These are phyloP conservation scores for Cheirogaleus medius DNA, from an alignment of 2,113 vertebrate genomes.

Conservation along the genomic window DNA sequence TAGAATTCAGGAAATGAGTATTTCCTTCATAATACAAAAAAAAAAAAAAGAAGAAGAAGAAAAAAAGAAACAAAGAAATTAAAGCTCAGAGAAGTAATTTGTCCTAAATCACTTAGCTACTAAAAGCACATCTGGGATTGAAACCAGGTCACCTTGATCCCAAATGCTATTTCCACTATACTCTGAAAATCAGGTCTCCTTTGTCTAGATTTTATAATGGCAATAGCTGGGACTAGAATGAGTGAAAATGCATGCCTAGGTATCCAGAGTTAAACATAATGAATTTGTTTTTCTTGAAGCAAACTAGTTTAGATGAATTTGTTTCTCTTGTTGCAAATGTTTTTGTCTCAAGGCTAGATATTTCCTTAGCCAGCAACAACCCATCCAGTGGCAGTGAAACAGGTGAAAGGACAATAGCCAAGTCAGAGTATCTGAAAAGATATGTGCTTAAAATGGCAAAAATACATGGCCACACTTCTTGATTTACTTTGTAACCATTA, in stretches of 20 bases:
- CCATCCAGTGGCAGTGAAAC: not conserved
- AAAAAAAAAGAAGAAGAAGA: not conserved
- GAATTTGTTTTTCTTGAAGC: not conserved
- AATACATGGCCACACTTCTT: not conserved
- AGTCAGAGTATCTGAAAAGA: not conserved
- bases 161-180: not conserved
- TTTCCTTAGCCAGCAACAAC: not conserved
- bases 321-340: not conserved
- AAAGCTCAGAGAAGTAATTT: not conserved
- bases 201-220: not conserved
- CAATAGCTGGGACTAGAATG: not conserved
- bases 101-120: not conserved
- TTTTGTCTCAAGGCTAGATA: not conserved
- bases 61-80: not conserved
- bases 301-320: not conserved
- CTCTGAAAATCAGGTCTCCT: not conserved
- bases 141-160: not conserved
- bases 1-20: not conserved
- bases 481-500: not conserved
- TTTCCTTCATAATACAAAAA: not conserved
- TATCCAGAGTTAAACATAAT: not conserved
- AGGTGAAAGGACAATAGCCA: not conserved
- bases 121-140: not conserved
- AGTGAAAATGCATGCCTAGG: not conserved
- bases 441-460: not conserved